phyloP scores from a whole-genome alignment of 2,113 vertebrate genomes.

The Chinchilla lanigera region DNA sequence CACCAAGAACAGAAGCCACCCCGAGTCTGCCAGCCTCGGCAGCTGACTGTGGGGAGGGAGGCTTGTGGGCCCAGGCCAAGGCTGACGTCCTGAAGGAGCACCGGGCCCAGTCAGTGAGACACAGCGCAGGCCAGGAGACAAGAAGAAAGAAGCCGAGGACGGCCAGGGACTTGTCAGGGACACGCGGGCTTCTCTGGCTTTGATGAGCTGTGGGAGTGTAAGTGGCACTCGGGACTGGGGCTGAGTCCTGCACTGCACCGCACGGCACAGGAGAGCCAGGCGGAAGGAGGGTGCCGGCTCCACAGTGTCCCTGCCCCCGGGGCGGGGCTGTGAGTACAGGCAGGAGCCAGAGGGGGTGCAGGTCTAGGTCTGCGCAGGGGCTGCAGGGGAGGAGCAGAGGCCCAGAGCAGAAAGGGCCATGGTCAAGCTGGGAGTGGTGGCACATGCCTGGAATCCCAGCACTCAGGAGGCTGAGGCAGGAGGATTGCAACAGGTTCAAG shows the following conservation, averaged over 20 bases:
- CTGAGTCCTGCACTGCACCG: not conserved
- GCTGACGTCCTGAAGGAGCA: no score
- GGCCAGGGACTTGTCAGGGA: not conserved
- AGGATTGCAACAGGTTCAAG: not conserved
- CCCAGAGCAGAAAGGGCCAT: not conserved
- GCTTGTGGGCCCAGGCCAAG: not conserved
- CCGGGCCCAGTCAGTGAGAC: not conserved
- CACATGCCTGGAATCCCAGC: not conserved
- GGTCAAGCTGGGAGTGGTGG: not conserved
- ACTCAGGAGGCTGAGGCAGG: not conserved
- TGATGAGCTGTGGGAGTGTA: not conserved
- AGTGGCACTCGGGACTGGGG: fast-evolving
- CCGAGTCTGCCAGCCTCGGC: not conserved
- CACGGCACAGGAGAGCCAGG: not conserved
- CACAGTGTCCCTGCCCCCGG: fast-evolving
- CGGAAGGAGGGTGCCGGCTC: not conserved
- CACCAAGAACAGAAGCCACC: not conserved
- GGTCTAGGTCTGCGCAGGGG: not conserved
- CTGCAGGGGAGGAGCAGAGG: not conserved
- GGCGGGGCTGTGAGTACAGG: not conserved
- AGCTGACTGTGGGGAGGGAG: not conserved
- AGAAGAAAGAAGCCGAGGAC: not conserved
- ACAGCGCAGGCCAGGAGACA: not conserved
- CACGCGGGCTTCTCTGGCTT: fast-evolving
- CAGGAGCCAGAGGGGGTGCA: not conserved